Percentiles rank a stretch among this genome's conserved stretches.
phyloP scores from a whole-genome alignment of 2,888 invertebrate genomes.

The Melitaea athalia region DNA sequence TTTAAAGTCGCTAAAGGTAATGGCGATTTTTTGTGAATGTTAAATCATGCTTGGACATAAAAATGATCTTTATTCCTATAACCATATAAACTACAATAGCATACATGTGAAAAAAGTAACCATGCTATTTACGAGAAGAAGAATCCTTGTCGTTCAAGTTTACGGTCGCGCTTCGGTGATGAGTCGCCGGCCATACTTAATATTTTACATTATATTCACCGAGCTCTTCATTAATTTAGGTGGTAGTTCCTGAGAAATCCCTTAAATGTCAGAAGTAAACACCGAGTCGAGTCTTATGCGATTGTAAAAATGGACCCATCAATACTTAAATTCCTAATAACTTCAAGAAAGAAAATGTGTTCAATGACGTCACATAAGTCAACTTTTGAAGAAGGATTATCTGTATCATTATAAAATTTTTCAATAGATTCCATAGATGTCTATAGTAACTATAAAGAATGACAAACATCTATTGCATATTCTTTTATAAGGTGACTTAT shows the following conservation, averaged over 20 bases:
- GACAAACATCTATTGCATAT: too few species aligned
- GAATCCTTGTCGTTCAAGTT: slow-evolving; percentile 42
- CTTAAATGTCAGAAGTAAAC: slow-evolving; percentile 48
- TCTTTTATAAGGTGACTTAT: too few species aligned
- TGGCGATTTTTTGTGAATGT: slow-evolving; percentile 4
- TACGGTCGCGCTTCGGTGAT: slow-evolving; percentile 47
- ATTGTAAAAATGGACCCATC: slow-evolving; percentile 34
- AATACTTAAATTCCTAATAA: slow-evolving; percentile 21
- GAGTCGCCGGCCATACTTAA: slow-evolving; percentile 52
- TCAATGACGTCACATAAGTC: slow-evolving; percentile 59
- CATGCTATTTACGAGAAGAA: slow-evolving; percentile 50
- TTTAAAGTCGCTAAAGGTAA: slow-evolving; percentile 13
- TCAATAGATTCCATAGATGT: too few species aligned
- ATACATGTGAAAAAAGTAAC: slow-evolving; percentile 32
- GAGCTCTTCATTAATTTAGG: slow-evolving; percentile 70
- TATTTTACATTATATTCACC: slow-evolving; percentile 53
- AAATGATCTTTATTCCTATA: slow-evolving; percentile 13
- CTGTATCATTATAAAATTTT: too few species aligned
- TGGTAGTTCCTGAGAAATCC: slow-evolving; percentile 63
- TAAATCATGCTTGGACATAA: not conserved
- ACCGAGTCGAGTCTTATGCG: slow-evolving; percentile 27
- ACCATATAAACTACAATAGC: slow-evolving; percentile 13
- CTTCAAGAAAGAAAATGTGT: slow-evolving; percentile 44
- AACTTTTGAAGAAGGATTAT: slow-evolving; percentile 38
- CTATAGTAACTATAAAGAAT: too few species aligned